A percentile compares a stretch with the other conserved stretches of the same genome.
Evolutionary conservation across 1,140 invertebrate species (phyloP).

Genomic region (Vollenhovia emeryi): DNA sequence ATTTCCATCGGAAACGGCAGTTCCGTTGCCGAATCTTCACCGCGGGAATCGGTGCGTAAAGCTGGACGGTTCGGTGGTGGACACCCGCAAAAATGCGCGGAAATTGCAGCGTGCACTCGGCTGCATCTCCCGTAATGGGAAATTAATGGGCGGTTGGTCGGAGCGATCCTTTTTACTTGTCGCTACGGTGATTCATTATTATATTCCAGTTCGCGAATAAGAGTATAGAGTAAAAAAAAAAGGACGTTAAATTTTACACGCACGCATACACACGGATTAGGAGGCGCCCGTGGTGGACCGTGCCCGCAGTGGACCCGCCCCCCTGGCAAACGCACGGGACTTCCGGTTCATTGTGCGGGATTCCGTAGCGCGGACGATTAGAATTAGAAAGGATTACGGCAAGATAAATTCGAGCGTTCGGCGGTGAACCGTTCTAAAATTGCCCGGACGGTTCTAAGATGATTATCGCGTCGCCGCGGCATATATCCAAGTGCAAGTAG

Average conservation of each 20-base stretch:
- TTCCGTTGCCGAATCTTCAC: constrained; percentile 34
- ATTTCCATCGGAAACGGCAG: not conserved
- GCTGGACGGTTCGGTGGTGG: not conserved
- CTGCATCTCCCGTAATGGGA: constrained; percentile 38
- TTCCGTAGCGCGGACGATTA: not conserved
- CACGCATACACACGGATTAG: not conserved
- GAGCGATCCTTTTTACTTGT: constrained; percentile 38
- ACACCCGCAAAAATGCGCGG: constrained; percentile 33
- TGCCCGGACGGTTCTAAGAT: not conserved
- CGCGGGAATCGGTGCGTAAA: constrained; percentile 32
- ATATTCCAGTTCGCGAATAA: constrained; percentile 1
- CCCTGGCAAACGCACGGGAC: constrained; percentile 13
- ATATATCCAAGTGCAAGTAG: not conserved
- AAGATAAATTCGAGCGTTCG: not conserved
- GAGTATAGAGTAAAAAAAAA: constrained; percentile 16
- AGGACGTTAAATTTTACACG: not conserved
- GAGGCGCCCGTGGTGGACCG: not conserved
- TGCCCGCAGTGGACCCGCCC: not conserved
- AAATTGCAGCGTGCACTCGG: constrained; percentile 53
- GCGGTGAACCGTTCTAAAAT: not conserved
- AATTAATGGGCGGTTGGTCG: constrained; percentile 26
- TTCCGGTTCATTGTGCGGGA: constrained; percentile 46
- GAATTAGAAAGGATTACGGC: constrained; percentile 4
- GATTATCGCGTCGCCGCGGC: not conserved
- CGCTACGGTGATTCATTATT: constrained; percentile 38